Evolutionary conservation across 2,888 invertebrate species (phyloP).

Genomic region (Ceriagrion tenellum): DNA sequence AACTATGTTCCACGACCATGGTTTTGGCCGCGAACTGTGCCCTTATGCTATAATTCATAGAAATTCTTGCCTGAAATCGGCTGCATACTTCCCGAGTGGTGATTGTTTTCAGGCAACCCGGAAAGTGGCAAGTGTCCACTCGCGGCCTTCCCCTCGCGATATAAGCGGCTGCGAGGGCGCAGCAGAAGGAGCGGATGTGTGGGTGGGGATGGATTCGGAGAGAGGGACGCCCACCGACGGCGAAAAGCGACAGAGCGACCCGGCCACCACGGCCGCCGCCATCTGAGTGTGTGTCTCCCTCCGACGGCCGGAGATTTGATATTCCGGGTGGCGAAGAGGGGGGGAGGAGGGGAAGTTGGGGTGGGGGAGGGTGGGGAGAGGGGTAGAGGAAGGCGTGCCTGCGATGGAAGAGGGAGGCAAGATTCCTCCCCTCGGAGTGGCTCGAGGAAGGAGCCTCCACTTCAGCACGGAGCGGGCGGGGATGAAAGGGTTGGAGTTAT

Average conservation of each 20-base stretch:
- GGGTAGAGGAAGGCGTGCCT: too few species aligned
- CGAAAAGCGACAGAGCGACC: background rate
- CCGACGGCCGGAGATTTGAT: slow-evolving; percentile 13
- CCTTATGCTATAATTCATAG: too few species aligned
- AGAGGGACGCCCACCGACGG: background rate
- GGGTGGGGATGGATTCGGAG: background rate
- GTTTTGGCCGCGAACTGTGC: too few species aligned
- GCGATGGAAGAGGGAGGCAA: background rate
- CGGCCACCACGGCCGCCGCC: background rate
- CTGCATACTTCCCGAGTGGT: too few species aligned
- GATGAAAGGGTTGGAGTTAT: background rate
- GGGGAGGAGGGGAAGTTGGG: background rate
- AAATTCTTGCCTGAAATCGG: too few species aligned
- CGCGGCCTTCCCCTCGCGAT: background rate
- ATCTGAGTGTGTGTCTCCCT: background rate
- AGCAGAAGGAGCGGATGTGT: background rate
- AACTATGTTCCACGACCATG: too few species aligned
- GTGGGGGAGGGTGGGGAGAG: background rate
- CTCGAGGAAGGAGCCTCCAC: background rate
- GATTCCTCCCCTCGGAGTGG: background rate
- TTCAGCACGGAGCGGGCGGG: background rate
- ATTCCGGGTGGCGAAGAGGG: background rate
- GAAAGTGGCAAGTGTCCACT: too few species aligned
- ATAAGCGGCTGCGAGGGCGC: background rate
- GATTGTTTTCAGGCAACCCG: too few species aligned